Base-by-base conservation (phyloP, 30 jellyfish, hydroid and myxozoan genomes). In the Hydra vulgaris region DNA sequence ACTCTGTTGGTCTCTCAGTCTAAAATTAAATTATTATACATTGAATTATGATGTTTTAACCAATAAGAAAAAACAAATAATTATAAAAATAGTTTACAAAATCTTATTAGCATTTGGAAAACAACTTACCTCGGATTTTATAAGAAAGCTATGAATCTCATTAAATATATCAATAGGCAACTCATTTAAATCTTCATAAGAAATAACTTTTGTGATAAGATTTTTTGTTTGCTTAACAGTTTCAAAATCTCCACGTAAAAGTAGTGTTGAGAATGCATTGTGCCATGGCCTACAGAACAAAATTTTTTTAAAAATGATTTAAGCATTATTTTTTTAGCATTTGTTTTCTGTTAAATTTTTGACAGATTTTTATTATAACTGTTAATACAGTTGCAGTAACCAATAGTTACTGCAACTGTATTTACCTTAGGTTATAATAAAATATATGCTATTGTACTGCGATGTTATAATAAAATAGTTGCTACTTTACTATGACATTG, bases 211-310 rank as follows among this genome's bases (percentile, higher is more conserved):
- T 25, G 71, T 69, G 85, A 82, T 71, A 54, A 88, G 54, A 12
- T 83, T 21, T 66, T 73, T 81, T 5, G 86, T 90, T 5, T 82
- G 84, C 25, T 82, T 78, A 23, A 91, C 75, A 21, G 83, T 53
- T 1, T 84, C 71, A 89, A 88, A 80, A 15, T 91, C 76, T 0
- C 95, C 85, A 73, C 81, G 94, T 74, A 94, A 83, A 23, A 94
- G 78, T 7, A 85, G 24, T 16, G 76, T 70, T 12, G 80, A 82
- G 18, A 85, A 68, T 0, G 96, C 96, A 8, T 90, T 95, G 77
- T 94, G 84, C 99, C 99, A 94, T 16, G 95, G 93, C 69, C 99
- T 94, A 25, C n/a, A 86, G 76, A 86, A 79, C 77, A 78, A 0
- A 53, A 8, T 23, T n/a, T n/a, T n/a, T n/a, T n/a, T n/a, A n/a